These are phyloP conservation scores for Spilarctia lutea DNA, from an alignment of 2,888 invertebrate species.

Conservation along the genomic window DNA sequence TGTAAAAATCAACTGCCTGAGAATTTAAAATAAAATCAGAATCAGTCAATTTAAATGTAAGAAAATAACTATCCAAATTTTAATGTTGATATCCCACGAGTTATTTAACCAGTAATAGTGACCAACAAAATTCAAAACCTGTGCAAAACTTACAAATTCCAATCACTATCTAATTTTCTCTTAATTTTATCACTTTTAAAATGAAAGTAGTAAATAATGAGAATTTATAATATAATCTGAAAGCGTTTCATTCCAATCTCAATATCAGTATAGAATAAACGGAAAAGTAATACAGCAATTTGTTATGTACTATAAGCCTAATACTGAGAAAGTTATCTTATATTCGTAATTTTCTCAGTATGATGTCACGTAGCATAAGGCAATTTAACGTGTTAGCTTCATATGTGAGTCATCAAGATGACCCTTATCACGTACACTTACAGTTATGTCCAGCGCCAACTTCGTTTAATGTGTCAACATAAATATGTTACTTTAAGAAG, in stretches of 20 bases:
- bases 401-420: conserved; percentile 73
- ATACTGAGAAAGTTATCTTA: conserved; percentile 21
- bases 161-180: not conserved
- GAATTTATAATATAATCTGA: not conserved
- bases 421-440: conserved; percentile 72
- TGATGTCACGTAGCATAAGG: conserved; percentile 71
- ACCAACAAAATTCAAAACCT: not conserved
- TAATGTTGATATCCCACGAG: not conserved
- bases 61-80: not conserved
- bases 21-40: conserved; percentile 25
- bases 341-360: conserved; percentile 57
- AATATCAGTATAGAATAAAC: not conserved
- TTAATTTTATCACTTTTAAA: not conserved
- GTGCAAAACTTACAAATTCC: not conserved
- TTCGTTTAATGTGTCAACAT: conserved; percentile 28
- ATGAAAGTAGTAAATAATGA: not conserved
- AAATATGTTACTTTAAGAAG: conserved; percentile 30
- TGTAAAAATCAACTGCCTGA: conserved; percentile 42
- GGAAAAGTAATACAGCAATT: conserved; percentile 32
- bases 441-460: conserved; percentile 56
- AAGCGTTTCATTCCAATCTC: not conserved
- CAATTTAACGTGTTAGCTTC: conserved; percentile 63
- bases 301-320: conserved; percentile 17
- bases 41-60: not conserved
- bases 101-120: not conserved